Base-by-base conservation (phyloP, 2,113 vertebrate species). In the Apteryx mantelli region DNA sequence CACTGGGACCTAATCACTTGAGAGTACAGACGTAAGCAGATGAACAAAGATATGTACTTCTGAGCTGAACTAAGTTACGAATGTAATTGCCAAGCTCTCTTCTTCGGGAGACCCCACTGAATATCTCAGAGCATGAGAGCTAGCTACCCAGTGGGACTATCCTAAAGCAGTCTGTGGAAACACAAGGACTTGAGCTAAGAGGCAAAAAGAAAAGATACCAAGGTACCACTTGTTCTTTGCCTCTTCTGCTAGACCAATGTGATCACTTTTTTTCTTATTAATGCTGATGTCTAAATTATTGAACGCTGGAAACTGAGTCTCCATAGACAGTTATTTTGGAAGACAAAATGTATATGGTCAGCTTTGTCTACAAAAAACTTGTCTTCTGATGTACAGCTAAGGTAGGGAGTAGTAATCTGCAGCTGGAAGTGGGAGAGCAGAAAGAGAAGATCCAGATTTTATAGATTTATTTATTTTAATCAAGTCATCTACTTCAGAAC, bases 381-480 rank as follows among this genome's bases (percentile, higher is more conserved):
- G 11, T 89, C 69, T 88, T 96, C 68, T 88, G 89, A 89, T 80
- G 48, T 89, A 63, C 42, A 79, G 48, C 38, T 93, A 89, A 58
- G 82, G 48, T 52, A 84, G 38, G 2, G 1, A 93, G 42, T 8
- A 91, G 58, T 11, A 91, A 73, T 89, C 56, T 91, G 38, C 74
- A 82, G 66, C 75, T 89, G 74, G 25, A 86, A 89, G 60, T 0
- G 3, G 66, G 40, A 85, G 3, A 50, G 19, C 19, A 93, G 68
- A 74, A 94, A 69, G 15, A 17, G n/a, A 88, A 84, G 82, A 88
- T 46, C 7, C 38, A 66, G 6, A 66, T 78, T 91, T 81, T 86
- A 64, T 30, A 82, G 28, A 82, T 71, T 90, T 93, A 53, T 94
- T 86, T 94, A 63, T 74, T 81, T 77, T 83, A 65, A 90, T n/a